These are phyloP conservation scores for Melanargia galathea DNA, from an alignment of 2,888 invertebrate genomes.

Conservation along the genomic window DNA sequence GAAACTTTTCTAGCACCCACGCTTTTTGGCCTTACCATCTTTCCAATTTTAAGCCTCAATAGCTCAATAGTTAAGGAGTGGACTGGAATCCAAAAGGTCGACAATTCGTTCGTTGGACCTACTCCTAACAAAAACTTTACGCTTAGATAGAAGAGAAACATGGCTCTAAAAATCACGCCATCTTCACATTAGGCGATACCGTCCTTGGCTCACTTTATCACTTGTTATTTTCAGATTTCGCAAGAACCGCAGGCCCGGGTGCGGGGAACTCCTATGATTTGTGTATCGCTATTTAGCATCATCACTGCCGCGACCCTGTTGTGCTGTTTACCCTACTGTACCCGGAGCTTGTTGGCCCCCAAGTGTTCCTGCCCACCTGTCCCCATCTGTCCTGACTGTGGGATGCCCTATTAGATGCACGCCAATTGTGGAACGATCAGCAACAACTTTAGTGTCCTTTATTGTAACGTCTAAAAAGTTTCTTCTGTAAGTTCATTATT, in stretches of 20 bases:
- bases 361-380: slow-evolving; percentile 48
- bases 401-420: slow-evolving; percentile 45
- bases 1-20: no score
- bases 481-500: slow-evolving; percentile 20
- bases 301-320: slow-evolving; percentile 42
- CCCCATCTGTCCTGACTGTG: slow-evolving; percentile 53
- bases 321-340: slow-evolving; percentile 42
- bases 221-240: slow-evolving; percentile 37
- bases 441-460: background rate
- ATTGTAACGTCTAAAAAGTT: background rate
- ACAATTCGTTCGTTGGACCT: no score
- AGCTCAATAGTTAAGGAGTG: no score
- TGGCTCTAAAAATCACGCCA: no score
- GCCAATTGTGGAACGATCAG: background rate
- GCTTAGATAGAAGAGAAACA: no score
- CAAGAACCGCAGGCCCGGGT: slow-evolving; percentile 21
- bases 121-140: no score
- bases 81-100: no score
- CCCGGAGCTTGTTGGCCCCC: slow-evolving; percentile 34
- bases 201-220: no score
- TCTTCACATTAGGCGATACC: no score
- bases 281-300: slow-evolving; percentile 45
- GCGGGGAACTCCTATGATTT: slow-evolving; percentile 45
- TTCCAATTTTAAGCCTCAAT: background rate
- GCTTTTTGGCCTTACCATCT: no score